Conservation (phyloP, 2,888 invertebrate species). For the Acanthococcus lagerstroemiae region DNA sequence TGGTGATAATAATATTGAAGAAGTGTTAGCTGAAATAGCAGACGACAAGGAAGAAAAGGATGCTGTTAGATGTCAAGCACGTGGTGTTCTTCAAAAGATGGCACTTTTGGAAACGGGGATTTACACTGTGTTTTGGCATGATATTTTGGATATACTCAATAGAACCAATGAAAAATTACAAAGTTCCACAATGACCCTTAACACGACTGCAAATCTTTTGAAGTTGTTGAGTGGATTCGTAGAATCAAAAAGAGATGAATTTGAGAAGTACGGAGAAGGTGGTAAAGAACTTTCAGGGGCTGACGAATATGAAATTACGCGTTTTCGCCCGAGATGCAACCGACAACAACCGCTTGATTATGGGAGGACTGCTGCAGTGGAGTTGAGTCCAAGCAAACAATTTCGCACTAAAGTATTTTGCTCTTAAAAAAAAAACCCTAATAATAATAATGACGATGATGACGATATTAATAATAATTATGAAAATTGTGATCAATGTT, state of each 20-base stretch:
- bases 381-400: too few species aligned
- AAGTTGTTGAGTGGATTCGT: not conserved
- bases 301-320: too few species aligned
- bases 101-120: not conserved
- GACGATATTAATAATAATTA: too few species aligned
- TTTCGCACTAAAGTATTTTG: too few species aligned
- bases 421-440: too few species aligned
- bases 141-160: not conserved
- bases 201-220: not conserved
- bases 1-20: too few species aligned
- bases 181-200: not conserved
- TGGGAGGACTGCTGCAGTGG: too few species aligned
- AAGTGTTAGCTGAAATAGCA: not conserved
- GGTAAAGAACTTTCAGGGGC: too few species aligned
- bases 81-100: not conserved
- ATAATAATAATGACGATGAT: too few species aligned
- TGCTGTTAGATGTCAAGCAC: not conserved
- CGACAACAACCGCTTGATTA: too few species aligned
- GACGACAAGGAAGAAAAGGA: not conserved
- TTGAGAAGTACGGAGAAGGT: not conserved
- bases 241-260: not conserved
- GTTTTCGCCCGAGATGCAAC: too few species aligned
- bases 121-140: not conserved
- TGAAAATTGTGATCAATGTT: too few species aligned
- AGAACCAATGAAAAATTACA: not conserved